Evolutionary conservation across 2,888 invertebrate genomes (phyloP).

Genomic region (Cremastinae sp.): DNA sequence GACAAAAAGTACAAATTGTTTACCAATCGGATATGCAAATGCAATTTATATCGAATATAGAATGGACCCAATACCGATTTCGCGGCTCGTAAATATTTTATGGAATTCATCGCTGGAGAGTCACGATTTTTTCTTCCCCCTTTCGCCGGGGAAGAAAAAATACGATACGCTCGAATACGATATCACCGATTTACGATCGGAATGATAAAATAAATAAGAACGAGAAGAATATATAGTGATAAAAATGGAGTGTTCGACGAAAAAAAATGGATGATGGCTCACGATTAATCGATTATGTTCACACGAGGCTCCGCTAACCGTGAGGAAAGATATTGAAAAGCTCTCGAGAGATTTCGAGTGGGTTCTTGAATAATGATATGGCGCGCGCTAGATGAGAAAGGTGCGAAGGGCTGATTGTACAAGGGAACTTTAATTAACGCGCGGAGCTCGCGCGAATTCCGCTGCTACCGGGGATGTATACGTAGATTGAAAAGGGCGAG

Average conservation of each 20-base stretch:
- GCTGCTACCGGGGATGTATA: constrained; percentile 22
- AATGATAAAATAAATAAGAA: background rate
- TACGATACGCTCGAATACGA: too few relatives aligned
- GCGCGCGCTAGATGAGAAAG: constrained; percentile 9
- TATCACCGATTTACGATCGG: too few relatives aligned
- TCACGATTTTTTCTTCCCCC: too few relatives aligned
- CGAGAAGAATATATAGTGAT: too few relatives aligned
- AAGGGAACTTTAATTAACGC: constrained; percentile 52
- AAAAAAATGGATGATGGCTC: too few relatives aligned
- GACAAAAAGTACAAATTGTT: too few relatives aligned
- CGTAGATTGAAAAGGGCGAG: constrained; percentile 19
- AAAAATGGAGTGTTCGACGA: background rate
- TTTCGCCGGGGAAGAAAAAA: too few relatives aligned
- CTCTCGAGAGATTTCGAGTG: constrained; percentile 30
- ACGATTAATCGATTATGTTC: background rate
- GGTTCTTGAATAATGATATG: constrained; percentile 33
- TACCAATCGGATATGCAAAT: too few relatives aligned
- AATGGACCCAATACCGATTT: too few relatives aligned
- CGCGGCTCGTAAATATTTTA: too few relatives aligned
- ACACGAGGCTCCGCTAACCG: background rate
- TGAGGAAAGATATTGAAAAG: constrained; percentile 35
- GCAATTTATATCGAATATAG: too few relatives aligned
- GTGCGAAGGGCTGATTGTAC: constrained; percentile 19
- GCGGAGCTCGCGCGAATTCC: constrained; percentile 41
- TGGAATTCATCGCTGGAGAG: too few relatives aligned